Conservation (phyloP, 2,113 vertebrate genomes). For the Macrotus californicus region DNA sequence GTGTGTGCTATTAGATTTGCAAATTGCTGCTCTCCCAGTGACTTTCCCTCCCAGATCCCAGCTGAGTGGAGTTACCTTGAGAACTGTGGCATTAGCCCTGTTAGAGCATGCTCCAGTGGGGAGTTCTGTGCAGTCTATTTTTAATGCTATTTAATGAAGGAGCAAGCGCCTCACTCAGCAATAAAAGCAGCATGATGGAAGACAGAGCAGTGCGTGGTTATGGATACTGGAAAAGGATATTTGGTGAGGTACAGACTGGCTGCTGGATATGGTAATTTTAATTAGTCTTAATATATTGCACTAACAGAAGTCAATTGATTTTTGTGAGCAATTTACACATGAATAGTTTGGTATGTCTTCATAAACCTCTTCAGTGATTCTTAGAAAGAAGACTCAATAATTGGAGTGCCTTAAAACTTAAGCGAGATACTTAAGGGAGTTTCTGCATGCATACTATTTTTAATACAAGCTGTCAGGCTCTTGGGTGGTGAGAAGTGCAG, state of each 20-base stretch:
- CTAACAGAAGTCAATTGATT: conserved; percentile 1
- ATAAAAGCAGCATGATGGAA: conserved; percentile 76
- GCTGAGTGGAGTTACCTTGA: conserved; percentile 79
- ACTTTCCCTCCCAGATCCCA: conserved; percentile 75
- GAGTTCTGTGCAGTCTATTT: conserved; percentile 80
- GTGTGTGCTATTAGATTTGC: conserved; percentile 70
- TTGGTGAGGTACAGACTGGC: conserved; percentile 77
- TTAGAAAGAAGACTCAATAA: conserved; percentile 63
- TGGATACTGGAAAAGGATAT: conserved; percentile 75
- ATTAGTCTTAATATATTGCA: conserved; percentile 50
- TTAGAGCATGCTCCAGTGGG: conserved; percentile 77
- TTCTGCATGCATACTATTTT: conserved; percentile 45
- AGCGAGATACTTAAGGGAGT: conserved; percentile 13
- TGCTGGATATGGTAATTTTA: conserved; percentile 16
- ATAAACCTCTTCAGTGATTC: conserved; percentile 44
- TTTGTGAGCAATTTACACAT: background rate
- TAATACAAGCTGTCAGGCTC: conserved; percentile 17
- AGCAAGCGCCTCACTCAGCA: conserved; percentile 75
- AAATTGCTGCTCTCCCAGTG: conserved; percentile 73
- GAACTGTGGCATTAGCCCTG: conserved; percentile 73
- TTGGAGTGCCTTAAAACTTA: conserved; percentile 56
- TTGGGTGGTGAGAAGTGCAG: conserved; percentile 33
- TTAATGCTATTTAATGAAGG: conserved; percentile 83
- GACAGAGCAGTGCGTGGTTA: conserved; percentile 76
- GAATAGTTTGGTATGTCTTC: background rate